Evolutionary conservation across 2,113 vertebrate species (phyloP).

Genomic region (Parus major): DNA sequence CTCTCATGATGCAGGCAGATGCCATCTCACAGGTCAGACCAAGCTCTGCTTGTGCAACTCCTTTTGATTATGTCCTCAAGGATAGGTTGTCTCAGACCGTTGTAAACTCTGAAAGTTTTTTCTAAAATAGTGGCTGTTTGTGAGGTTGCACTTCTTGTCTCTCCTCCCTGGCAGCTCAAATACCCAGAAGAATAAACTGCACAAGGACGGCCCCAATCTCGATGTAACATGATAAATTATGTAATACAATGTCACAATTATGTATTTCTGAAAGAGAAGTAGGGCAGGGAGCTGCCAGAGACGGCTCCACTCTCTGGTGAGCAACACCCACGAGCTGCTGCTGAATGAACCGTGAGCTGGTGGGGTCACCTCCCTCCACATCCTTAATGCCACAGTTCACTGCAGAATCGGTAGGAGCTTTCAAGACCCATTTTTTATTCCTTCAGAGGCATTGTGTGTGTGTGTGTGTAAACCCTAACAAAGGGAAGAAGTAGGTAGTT

Average conservation of each 20-base stretch:
- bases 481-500: background rate
- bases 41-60: background rate
- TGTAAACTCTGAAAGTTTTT: background rate
- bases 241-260: conserved; percentile 40
- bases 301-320: background rate
- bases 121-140: background rate
- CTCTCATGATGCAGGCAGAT: background rate
- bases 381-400: background rate
- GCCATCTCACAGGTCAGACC: background rate
- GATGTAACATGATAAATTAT: conserved; percentile 43
- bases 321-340: background rate
- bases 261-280: conserved; percentile 47
- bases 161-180: background rate
- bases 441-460: background rate
- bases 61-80: background rate
- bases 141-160: background rate
- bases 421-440: background rate
- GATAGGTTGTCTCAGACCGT: background rate
- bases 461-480: background rate
- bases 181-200: background rate
- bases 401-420: background rate
- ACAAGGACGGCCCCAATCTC: background rate
- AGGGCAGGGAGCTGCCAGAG: conserved; percentile 53
- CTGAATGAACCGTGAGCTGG: background rate
- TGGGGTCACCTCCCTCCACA: background rate